Base-by-base conservation (phyloP, 2,113 vertebrate species). In the Ursus arctos region DNA sequence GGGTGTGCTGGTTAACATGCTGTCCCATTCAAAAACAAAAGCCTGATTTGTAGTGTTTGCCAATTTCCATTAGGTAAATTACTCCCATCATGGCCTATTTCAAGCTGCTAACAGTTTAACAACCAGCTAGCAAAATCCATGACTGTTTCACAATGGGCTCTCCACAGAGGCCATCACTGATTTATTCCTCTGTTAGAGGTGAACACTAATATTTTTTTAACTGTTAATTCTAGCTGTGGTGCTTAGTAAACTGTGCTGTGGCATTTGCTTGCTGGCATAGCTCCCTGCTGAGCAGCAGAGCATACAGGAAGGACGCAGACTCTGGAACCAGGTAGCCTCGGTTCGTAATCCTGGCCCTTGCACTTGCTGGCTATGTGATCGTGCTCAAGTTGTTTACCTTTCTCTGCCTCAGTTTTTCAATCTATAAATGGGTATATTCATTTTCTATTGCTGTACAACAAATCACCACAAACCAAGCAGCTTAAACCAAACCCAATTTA, bases 21-120 rank as follows among this genome's bases (percentile, higher is more conserved):
- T n/a, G 2, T 14, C 36, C 21, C 10, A 0, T 5, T 51, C 33
- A 53, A 71, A 31, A 26, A 7, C 10, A 0, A 31, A 22, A 67
- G 1, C 11, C 51, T 10, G 15, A 10, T 65, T 4, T 11, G 13
- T 33, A 55, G 19, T 51, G 12, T 63, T 24, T 28, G 33, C 3
- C 31, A 14, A 11, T 49, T 80, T 36, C 40, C 36, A 57, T 4
- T 2, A 16, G 9, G 72, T 21, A 15, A 80, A 59, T 33, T 28
- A 31, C 40, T 63, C 40, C 36, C 12, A 16, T 18, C 0, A 1
- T 2, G 28, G 36, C 11, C 47, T 33, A 26, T 7, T 57, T 91
- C 72, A 47, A 79, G n/a, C 53, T 26, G 15, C 24, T 69, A 16
- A 26, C 0, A 24, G 5, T 49, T 47, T 49, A 49, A 51, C 24